Evolutionary conservation across 2,113 vertebrate species (phyloP).

Genomic region (Bagarius yarrelli): DNA sequence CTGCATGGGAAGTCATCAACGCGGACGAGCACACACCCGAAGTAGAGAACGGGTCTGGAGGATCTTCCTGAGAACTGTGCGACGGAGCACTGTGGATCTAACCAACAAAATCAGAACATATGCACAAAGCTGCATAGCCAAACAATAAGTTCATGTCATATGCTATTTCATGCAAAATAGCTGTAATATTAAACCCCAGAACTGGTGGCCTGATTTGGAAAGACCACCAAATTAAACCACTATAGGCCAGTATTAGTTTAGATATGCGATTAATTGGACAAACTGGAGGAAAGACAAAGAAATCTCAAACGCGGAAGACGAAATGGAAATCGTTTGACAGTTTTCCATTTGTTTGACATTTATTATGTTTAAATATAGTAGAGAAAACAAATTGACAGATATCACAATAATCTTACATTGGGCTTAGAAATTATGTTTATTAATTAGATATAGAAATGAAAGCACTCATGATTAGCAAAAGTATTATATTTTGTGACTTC

Average conservation of each 20-base stretch:
- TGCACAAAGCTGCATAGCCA: neutral
- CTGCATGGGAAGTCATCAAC: constrained; percentile 80
- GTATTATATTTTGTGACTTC: constrained; percentile 7
- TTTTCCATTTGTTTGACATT: neutral
- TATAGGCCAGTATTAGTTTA: neutral
- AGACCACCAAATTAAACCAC: neutral
- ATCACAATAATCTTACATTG: neutral
- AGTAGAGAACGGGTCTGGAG: constrained; percentile 43
- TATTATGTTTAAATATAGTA: neutral
- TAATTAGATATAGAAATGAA: neutral
- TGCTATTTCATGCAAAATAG: neutral
- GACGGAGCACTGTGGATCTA: neutral
- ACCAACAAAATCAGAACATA: neutral
- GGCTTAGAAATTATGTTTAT: neutral
- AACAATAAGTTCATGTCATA: neutral
- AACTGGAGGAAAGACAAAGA: neutral
- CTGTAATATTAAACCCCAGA: neutral
- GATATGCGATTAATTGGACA: neutral
- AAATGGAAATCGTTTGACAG: neutral
- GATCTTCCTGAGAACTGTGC: constrained; percentile 44
- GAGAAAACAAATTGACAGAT: neutral
- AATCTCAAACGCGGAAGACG: neutral
- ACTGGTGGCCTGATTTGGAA: neutral
- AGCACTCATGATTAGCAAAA: constrained; percentile 18
- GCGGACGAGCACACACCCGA: constrained; percentile 58